Conservation (phyloP, 2,888 invertebrate species). For the Eucera pruinosa region DNA sequence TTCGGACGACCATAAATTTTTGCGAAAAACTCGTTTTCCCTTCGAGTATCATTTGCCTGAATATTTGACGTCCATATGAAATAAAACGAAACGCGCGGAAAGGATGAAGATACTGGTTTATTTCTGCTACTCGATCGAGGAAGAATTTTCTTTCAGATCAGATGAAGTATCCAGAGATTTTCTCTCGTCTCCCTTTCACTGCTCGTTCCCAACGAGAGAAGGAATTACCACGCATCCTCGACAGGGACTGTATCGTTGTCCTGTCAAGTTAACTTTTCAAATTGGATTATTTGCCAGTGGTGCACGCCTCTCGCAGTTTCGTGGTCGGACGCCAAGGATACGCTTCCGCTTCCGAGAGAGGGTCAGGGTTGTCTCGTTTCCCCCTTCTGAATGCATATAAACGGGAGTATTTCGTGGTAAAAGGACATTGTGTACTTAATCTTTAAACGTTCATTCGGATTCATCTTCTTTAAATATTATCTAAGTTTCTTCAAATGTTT, state of each 20-base stretch:
- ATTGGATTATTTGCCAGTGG: slow-evolving; percentile 44
- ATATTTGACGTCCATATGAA: not conserved
- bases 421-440: too few relatives aligned
- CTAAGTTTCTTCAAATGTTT: too few relatives aligned
- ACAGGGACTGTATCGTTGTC: not conserved
- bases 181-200: slow-evolving; percentile 5
- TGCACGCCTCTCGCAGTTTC: slow-evolving; percentile 15
- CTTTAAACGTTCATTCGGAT: too few relatives aligned
- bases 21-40: not conserved
- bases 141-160: not conserved
- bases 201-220: not conserved
- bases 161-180: slow-evolving; percentile 7
- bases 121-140: not conserved
- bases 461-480: too few relatives aligned
- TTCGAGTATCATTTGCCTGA: not conserved
- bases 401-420: not conserved
- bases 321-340: not conserved
- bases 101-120: not conserved
- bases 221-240: slow-evolving; percentile 29
- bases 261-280: slow-evolving; percentile 41
- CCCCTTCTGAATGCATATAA: not conserved
- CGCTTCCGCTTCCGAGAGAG: not conserved
- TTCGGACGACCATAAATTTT: too few relatives aligned
- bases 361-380: not conserved
- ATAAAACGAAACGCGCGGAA: not conserved